Base-by-base conservation (phyloP, 2,113 vertebrate species). In the Thalassarche chlororhynchos region DNA sequence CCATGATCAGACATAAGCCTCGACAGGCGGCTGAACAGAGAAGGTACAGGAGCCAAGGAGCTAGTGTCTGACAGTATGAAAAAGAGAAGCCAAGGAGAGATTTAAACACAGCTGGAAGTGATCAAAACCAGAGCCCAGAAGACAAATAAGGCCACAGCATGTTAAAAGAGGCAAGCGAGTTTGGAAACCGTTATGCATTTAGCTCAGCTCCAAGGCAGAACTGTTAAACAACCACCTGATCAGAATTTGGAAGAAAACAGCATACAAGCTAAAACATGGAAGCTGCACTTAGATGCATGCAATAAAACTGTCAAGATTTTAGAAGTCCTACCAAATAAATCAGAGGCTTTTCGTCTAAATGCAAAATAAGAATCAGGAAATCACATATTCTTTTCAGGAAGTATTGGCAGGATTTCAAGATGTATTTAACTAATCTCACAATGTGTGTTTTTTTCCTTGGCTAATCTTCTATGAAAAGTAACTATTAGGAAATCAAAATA, bases 81-180 rank as follows among this genome's bases (percentile, higher is more conserved):
- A 84, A 88, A 62, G 49, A 81, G 46, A 89, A 89, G 36, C 54
- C 69, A 89, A 78, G 64, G 25, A 88, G 42, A 77, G 32, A 89
- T 88, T 72, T 61, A 91, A 96, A 55, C 51, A 76, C 70, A 80
- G 70, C n/a, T 94, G 72, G 81, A 90, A 85, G 36, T 20, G 57
- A 94, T 91, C 65, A 91, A 80, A 96, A 80, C 21, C 75, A 86
- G 70, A 97, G 84, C 34, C 40, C 74, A 89, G 81, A 83, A 95
- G 66, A 95, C 70, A 94, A 94, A 92, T 76, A 80, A 93, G 52
- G 61, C 72, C 31, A 62, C 36, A 90, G 61, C 36, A 87, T 75
- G 84, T 87, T 91, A 96, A 97, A 96, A 76, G 94, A 92, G 46
- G 84, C 92, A 68, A 94, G 84, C 47, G 74, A 96, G 58, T 96